Conservation (phyloP, 1,140 invertebrate species). For the Dendroctonus valens region DNA sequence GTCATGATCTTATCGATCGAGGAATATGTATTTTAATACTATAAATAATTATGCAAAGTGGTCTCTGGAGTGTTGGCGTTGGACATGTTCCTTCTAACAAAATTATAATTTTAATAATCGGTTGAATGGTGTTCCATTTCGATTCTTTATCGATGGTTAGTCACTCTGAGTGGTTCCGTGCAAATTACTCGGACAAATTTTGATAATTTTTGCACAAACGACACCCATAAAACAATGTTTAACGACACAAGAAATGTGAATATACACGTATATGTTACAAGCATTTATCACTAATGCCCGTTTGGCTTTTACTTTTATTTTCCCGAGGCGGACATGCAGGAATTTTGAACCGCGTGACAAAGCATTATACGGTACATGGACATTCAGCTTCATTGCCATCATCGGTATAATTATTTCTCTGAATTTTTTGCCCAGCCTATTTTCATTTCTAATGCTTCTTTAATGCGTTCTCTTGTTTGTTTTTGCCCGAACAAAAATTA, state of each 20-base stretch:
- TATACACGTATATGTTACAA: constrained; percentile 3
- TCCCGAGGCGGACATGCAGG: constrained; percentile 11
- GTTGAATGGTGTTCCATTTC: background rate
- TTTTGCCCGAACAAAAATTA: constrained; percentile 17
- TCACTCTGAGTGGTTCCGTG: too few species aligned
- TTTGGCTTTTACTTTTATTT: constrained; percentile 10
- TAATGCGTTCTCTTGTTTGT: constrained; percentile 16
- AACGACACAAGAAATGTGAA: too few species aligned
- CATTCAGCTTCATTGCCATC: constrained; percentile 4
- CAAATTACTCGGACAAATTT: too few species aligned
- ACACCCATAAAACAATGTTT: too few species aligned
- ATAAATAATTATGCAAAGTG: too few species aligned
- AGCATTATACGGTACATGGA: constrained; percentile 11
- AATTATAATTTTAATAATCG: background rate
- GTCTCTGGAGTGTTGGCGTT: background rate
- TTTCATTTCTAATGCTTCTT: constrained; percentile 10
- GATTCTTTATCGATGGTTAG: background rate
- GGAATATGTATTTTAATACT: too few species aligned
- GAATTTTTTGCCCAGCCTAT: background rate
- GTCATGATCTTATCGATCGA: too few species aligned
- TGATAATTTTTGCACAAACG: too few species aligned
- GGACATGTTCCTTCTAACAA: background rate
- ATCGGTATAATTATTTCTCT: constrained; percentile 5
- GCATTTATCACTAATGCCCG: constrained; percentile 9
- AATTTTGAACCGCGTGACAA: constrained; percentile 13